Base-by-base conservation (phyloP, 1,140 invertebrate species). In the Cotesia chilonis region DNA sequence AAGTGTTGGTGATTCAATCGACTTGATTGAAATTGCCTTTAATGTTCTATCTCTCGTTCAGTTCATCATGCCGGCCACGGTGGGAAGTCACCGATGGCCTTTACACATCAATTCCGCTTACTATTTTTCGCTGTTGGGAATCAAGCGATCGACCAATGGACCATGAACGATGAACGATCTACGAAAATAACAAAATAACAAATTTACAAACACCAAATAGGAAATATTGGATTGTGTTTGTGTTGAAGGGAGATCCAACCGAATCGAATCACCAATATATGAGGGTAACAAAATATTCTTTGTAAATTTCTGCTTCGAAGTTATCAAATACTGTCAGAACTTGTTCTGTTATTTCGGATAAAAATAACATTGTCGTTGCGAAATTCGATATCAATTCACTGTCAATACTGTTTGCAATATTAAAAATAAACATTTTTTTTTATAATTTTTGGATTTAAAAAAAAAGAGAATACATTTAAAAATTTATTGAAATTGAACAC, bases 1-100 rank as follows among this genome's bases (percentile, higher is more conserved):
- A 68, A 68, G 68, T 70, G 68, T 70, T 70, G 68, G 68, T 38
- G 68, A 70, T 70, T 70, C 68, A 70, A 70, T 70, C 68, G 68
- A 59, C 68, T 70, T 70, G 68, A 70, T 70, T 70, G 68, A 70
- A 70, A 70, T 70, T 70, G 68, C 57, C 57, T 52, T 47, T 52
- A 70, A 68, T 59, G 67, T 37, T 54, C 38, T 59, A 17, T 17
- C 55, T 59, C 55, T 35, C 37, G 10, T 57, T 28, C 61, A 20
- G 10, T 63, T 35, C 41, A 28, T 28, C 41, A 68, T 52, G 17
- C 17, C 17, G 52, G 17, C 65, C 10, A 41, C 20, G 9, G 51
- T 66, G 41, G 64, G 35, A 51, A 66, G 47, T 66, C 64, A 66
- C 64, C 64, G 41, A 54, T 66, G 64, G 38, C 51, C 41, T 66